These are phyloP conservation scores for Cyanoderma ruficeps DNA, from an alignment of 2,113 vertebrate genomes.

Conservation along the genomic window DNA sequence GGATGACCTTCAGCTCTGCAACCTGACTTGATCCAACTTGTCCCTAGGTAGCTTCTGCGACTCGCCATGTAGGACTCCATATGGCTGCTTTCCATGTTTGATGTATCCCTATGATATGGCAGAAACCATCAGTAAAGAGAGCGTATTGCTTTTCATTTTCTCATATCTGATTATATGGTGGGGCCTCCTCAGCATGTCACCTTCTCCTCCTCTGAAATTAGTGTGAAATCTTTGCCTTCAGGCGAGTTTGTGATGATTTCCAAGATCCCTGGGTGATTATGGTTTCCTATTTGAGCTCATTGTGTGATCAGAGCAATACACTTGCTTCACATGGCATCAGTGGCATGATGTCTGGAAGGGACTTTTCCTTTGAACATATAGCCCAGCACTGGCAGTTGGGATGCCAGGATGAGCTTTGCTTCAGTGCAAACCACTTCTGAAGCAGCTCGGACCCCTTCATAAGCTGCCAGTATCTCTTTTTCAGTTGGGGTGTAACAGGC, in stretches of 20 bases:
- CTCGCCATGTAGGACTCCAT: background rate
- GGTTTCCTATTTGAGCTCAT: background rate
- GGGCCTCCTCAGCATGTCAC: background rate
- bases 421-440: too few species aligned
- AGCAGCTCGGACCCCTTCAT: too few species aligned
- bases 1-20: background rate
- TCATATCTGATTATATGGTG: background rate
- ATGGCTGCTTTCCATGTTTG: background rate
- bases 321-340: background rate
- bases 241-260: background rate
- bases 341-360: background rate
- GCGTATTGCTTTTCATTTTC: background rate
- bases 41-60: background rate
- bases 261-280: background rate
- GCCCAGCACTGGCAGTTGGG: background rate
- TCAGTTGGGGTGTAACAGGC: too few species aligned
- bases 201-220: background rate
- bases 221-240: background rate
- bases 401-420: background rate
- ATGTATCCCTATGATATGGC: background rate
- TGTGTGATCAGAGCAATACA: background rate
- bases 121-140: background rate
- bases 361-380: background rate
- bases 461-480: too few species aligned
- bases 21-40: background rate